Evolutionary conservation across 1,140 invertebrate genomes (phyloP).

Genomic region (Pentalonia nigronervosa): DNA sequence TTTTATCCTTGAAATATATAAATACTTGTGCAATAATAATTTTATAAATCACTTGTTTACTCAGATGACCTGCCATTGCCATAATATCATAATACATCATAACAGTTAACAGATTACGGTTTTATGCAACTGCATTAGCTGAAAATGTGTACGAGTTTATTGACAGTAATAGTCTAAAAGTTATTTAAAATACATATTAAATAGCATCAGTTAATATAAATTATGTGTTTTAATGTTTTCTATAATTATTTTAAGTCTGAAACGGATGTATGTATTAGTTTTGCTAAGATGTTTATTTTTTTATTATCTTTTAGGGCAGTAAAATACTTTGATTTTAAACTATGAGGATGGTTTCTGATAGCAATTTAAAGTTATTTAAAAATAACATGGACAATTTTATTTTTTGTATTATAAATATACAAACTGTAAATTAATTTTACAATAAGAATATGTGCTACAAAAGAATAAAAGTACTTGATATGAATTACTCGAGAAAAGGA

Average conservation of each 20-base stretch:
- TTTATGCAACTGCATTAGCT: neutral
- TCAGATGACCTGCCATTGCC: neutral
- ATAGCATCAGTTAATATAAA: neutral
- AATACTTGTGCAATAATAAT: neutral
- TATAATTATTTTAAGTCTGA: neutral
- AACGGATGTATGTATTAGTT: neutral
- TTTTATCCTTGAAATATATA: slow-evolving; percentile 1
- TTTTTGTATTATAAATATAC: too few relatives aligned
- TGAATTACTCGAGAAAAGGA: too few relatives aligned
- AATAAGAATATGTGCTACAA: too few relatives aligned
- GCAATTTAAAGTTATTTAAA: too few relatives aligned
- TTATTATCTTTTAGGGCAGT: neutral
- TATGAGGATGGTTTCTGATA: neutral
- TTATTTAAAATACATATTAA: neutral
- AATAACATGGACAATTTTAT: too few relatives aligned
- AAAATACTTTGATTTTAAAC: neutral
- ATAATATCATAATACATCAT: neutral
- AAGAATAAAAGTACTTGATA: too few relatives aligned
- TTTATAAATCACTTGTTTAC: neutral
- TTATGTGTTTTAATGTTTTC: neutral
- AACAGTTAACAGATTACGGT: neutral
- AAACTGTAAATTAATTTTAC: too few relatives aligned
- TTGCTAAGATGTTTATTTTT: neutral
- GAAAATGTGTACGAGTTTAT: neutral
- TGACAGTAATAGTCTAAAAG: neutral